These are phyloP conservation scores for Nesospiza acunhae DNA, from an alignment of 2,113 vertebrate species.

Conservation along the genomic window DNA sequence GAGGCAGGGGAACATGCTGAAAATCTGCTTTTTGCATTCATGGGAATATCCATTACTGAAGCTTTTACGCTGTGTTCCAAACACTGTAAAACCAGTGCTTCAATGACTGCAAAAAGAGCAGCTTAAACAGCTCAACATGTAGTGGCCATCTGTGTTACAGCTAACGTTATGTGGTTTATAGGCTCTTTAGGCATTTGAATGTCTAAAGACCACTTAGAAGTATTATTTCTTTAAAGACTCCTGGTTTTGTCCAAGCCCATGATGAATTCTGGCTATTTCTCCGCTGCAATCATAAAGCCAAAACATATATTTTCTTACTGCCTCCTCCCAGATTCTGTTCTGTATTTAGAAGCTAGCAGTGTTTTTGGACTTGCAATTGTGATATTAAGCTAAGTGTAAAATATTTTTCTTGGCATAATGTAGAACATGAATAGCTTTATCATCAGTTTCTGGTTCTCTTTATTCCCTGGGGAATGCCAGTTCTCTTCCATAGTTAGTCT, in stretches of 20 bases:
- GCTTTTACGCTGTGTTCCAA: background rate
- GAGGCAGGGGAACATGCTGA: background rate
- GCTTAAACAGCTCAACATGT: background rate
- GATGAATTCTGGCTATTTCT: constrained; percentile 30
- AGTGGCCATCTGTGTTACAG: background rate
- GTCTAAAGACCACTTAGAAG: constrained; percentile 1
- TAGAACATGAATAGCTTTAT: constrained; percentile 44
- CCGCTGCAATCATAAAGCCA: constrained; percentile 56
- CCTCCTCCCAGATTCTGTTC: constrained; percentile 62
- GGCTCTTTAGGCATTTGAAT: background rate
- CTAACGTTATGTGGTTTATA: background rate
- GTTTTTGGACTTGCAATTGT: constrained; percentile 51
- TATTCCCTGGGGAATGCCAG: background rate
- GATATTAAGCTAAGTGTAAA: constrained; percentile 57
- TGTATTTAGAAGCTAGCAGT: constrained; percentile 65
- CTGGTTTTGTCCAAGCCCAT: constrained; percentile 35
- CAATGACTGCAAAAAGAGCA: background rate
- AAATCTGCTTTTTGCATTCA: background rate
- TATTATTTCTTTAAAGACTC: constrained; percentile 18
- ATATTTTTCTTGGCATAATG: constrained; percentile 52
- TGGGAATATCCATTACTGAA: background rate
- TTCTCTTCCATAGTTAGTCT: background rate
- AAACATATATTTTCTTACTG: constrained; percentile 64
- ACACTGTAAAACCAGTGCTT: background rate
- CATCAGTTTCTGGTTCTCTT: constrained; percentile 26